Evolutionary conservation across 2,888 invertebrate genomes (phyloP).

Genomic region (Empis stercorea): DNA sequence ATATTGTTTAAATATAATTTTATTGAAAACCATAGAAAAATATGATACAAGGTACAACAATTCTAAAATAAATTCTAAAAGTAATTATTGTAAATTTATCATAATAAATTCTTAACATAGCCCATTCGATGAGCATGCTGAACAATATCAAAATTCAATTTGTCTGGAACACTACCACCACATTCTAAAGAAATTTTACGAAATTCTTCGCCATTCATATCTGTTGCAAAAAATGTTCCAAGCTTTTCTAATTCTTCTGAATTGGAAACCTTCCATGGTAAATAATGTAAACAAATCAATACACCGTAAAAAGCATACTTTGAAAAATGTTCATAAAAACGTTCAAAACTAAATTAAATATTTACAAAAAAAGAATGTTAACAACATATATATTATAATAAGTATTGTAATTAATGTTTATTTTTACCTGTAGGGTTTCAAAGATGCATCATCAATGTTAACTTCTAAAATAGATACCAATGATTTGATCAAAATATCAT

Average conservation of each 20-base stretch:
- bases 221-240: constrained; percentile 24
- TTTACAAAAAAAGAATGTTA: no score
- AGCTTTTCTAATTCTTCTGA: constrained; percentile 23
- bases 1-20: no score
- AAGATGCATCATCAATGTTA: constrained; percentile 9
- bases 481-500: constrained; percentile 20
- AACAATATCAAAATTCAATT: constrained; percentile 20
- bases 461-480: constrained; percentile 21
- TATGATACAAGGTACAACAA: no score
- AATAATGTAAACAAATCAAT: constrained; percentile 28
- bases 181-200: constrained; percentile 21
- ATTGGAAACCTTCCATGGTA: constrained; percentile 28
- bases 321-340: constrained; percentile 26
- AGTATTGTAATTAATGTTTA: no score
- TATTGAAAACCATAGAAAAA: no score
- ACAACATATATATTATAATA: no score
- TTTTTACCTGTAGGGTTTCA: constrained; percentile 10
- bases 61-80: no score
- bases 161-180: constrained; percentile 27
- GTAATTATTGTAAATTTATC: background rate
- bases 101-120: constrained; percentile 23
- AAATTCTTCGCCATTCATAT: constrained; percentile 26
- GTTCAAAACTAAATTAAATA: constrained; percentile 19
- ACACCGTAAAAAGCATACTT: constrained; percentile 32
- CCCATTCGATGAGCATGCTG: constrained; percentile 29